Conservation (phyloP, 2,113 vertebrate genomes). For the Ciconia boyciana region DNA sequence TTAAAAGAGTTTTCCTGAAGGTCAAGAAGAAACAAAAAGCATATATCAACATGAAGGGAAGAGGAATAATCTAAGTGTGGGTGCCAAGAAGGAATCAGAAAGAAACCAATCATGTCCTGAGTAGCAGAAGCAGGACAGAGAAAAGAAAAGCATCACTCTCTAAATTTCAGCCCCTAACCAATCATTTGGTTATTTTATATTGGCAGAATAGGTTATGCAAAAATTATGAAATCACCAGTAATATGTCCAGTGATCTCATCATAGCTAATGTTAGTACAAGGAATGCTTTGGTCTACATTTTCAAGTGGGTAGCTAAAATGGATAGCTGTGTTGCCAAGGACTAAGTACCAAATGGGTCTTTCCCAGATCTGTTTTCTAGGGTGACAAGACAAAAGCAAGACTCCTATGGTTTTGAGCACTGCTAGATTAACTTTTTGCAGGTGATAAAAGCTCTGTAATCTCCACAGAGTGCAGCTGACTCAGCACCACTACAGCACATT, state of each 20-base stretch:
- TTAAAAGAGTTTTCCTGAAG: constrained; percentile 34
- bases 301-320: not conserved
- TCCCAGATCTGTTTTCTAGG: not conserved
- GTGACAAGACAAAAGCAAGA: not conserved
- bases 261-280: not conserved
- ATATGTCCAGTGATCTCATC: not conserved
- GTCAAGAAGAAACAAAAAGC: constrained; percentile 37
- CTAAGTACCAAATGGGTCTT: not conserved
- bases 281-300: not conserved
- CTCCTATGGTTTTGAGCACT: not conserved
- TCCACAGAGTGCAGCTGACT: not conserved
- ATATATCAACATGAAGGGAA: constrained; percentile 25
- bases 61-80: not conserved
- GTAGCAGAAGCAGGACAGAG: not conserved
- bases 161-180: not conserved
- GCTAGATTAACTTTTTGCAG: not conserved
- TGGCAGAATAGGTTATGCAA: not conserved
- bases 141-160: not conserved
- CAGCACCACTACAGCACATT: not conserved
- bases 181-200: not conserved
- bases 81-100: constrained; percentile 24
- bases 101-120: not conserved
- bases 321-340: not conserved
- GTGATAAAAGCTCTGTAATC: not conserved
- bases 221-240: not conserved